phyloP scores from a whole-genome alignment of 1,140 invertebrate species.

The Nephila pilipes region DNA sequence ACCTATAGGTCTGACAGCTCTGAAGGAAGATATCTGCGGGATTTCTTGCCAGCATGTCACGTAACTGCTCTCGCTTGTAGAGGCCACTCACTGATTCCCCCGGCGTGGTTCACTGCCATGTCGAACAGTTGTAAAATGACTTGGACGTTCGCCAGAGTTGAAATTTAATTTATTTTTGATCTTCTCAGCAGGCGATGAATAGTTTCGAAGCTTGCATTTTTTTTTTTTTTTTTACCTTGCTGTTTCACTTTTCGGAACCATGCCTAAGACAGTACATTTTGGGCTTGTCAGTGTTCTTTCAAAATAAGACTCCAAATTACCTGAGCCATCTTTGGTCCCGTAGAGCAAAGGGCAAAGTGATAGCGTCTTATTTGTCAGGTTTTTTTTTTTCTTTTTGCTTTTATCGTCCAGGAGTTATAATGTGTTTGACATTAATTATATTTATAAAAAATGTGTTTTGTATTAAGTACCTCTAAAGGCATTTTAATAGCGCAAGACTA shows the following conservation, averaged over 20 bases:
- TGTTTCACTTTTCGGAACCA: background rate
- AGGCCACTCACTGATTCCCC: slow-evolving; percentile 42
- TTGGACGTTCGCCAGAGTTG: slow-evolving; percentile 36
- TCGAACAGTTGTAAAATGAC: slow-evolving; percentile 54
- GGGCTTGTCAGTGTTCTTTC: background rate
- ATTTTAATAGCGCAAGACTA: too few relatives aligned
- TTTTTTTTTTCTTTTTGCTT: background rate
- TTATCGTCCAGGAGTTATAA: background rate
- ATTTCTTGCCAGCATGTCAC: slow-evolving; percentile 65
- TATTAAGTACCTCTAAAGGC: too few relatives aligned
- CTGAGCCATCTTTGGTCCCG: slow-evolving; percentile 8
- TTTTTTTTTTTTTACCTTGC: background rate
- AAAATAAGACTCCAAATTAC: background rate
- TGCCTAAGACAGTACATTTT: background rate
- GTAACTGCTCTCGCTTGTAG: slow-evolving; percentile 38
- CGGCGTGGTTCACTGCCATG: slow-evolving; percentile 28
- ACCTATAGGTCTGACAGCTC: slow-evolving; percentile 68
- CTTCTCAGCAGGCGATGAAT: slow-evolving; percentile 29
- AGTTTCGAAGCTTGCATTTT: background rate
- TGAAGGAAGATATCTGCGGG: slow-evolving; percentile 65
- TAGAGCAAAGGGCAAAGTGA: background rate
- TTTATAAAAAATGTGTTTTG: background rate
- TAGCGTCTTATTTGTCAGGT: background rate
- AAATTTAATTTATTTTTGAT: slow-evolving; percentile 43
- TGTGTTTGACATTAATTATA: background rate